Percentiles rank a stretch among this genome's conserved stretches.
phyloP scores from a whole-genome alignment of 2,797 vertebrate species.

The Emys orbicularis region DNA sequence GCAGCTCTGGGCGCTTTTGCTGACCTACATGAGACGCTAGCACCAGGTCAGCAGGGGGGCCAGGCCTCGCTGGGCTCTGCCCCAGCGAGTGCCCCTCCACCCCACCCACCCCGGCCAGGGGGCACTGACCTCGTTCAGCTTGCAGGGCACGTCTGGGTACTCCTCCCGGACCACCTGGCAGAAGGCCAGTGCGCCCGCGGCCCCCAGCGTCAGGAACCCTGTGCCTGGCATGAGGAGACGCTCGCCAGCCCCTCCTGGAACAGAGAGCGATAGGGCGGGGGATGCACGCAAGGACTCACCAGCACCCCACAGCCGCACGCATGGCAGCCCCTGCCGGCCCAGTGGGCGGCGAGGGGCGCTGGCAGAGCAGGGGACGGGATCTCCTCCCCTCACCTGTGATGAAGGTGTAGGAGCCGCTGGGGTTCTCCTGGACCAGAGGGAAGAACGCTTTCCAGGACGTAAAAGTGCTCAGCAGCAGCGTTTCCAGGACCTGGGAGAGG shows the following conservation, averaged over 20 bases:
- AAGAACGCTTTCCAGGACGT: slow-evolving; percentile 88
- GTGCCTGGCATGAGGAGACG: slow-evolving; percentile 89
- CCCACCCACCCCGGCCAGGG: no score
- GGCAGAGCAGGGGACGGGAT: no score
- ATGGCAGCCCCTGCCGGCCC: neutral
- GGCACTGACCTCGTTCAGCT: slow-evolving; percentile 83
- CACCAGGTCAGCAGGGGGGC: no score
- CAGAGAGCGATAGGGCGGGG: neutral
- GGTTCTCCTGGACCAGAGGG: slow-evolving; percentile 83
- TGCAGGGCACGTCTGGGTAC: slow-evolving; percentile 86
- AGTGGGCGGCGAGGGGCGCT: no score
- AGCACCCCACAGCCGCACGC: no score
- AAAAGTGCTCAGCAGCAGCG: slow-evolving; percentile 84
- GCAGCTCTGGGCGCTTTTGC: no score
- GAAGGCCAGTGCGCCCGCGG: slow-evolving; percentile 86
- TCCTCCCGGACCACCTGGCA: slow-evolving; percentile 87
- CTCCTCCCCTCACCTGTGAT: slow-evolving; percentile 84
- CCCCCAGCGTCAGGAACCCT: slow-evolving; percentile 88
- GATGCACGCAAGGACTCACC: no score
- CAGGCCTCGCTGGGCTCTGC: neutral
- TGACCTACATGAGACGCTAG: no score
- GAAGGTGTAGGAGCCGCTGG: slow-evolving; percentile 86
- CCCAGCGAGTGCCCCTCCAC: no score
- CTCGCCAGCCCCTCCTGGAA: slow-evolving; percentile 86
- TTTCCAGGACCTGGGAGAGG: slow-evolving; percentile 82